phyloP scores from a whole-genome alignment of 2,888 invertebrate genomes.

The Hyposoter dolosus region DNA sequence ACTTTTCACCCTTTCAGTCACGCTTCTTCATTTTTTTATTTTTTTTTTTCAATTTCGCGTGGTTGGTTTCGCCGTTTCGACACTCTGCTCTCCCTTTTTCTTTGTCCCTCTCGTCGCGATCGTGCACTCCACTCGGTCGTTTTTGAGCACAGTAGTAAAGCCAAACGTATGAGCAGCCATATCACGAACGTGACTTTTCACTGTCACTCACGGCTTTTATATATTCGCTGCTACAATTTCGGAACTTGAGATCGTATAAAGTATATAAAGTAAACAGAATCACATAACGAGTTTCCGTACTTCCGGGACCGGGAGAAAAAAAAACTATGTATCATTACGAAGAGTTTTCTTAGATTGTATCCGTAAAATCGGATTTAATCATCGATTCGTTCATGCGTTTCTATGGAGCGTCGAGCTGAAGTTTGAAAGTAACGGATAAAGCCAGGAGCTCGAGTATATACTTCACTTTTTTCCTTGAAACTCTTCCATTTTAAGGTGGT shows the following conservation, averaged over 20 bases:
- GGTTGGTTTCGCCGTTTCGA: slow-evolving; percentile 36
- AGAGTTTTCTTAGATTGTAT: neutral
- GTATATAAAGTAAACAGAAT: neutral
- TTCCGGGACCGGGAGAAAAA: neutral
- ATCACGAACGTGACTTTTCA: slow-evolving; percentile 46
- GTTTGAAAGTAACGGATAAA: neutral
- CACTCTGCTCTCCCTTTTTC: slow-evolving; percentile 37
- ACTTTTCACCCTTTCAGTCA: slow-evolving; percentile 49
- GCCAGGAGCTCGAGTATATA: neutral
- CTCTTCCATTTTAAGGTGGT: no score
- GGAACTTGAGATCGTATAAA: neutral
- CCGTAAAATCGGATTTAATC: neutral
- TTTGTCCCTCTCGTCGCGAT: slow-evolving; percentile 22
- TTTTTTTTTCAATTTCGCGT: slow-evolving; percentile 23
- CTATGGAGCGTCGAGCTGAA: neutral
- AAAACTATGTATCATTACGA: neutral
- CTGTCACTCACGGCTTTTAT: slow-evolving; percentile 11
- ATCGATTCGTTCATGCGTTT: neutral
- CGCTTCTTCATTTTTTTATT: slow-evolving; percentile 35
- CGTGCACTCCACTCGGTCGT: neutral
- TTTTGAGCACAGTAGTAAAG: slow-evolving; percentile 66
- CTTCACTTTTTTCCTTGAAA: neutral
- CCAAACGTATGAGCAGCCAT: slow-evolving; percentile 66
- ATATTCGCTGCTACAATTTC: neutral
- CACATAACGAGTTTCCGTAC: neutral